These are phyloP conservation scores for Saguinus oedipus DNA, from an alignment of 2,797 vertebrate species.

Conservation along the genomic window DNA sequence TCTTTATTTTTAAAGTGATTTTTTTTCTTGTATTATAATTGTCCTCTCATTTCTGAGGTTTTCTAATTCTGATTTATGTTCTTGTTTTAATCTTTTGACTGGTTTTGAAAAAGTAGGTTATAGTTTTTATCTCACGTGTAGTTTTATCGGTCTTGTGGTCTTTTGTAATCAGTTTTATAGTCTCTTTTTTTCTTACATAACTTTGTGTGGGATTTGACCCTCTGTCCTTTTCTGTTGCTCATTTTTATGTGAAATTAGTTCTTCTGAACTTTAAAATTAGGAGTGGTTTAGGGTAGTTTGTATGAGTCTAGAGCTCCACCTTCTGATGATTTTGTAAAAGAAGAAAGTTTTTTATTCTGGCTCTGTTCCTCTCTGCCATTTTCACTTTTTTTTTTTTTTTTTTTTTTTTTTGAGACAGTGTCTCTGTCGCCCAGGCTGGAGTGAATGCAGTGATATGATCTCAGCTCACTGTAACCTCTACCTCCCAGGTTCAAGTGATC, in stretches of 20 bases:
- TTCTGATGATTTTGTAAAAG: background rate
- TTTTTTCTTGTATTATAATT: background rate
- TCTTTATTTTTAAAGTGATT: slow-evolving; percentile 29
- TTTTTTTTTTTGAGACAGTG: background rate
- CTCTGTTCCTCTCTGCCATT: background rate
- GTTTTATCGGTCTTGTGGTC: background rate
- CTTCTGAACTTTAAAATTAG: slow-evolving; percentile 14
- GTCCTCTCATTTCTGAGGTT: background rate
- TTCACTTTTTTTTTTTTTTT: background rate
- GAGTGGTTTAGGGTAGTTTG: background rate
- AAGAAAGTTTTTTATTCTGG: background rate
- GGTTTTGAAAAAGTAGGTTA: background rate
- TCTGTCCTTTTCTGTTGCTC: background rate
- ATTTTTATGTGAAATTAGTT: background rate
- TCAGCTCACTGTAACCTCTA: background rate
- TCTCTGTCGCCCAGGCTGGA: background rate
- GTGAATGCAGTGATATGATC: background rate
- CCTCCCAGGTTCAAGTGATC: background rate
- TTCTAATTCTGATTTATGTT: slow-evolving; percentile 22
- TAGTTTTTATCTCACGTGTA: background rate
- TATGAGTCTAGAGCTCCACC: background rate
- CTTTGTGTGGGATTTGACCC: background rate
- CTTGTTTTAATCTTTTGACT: background rate
- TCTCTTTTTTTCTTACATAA: background rate
- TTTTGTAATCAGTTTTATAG: background rate